These are phyloP conservation scores for Gallinago solitaria DNA, from an alignment of 2,797 vertebrate genomes.

Conservation along the genomic window DNA sequence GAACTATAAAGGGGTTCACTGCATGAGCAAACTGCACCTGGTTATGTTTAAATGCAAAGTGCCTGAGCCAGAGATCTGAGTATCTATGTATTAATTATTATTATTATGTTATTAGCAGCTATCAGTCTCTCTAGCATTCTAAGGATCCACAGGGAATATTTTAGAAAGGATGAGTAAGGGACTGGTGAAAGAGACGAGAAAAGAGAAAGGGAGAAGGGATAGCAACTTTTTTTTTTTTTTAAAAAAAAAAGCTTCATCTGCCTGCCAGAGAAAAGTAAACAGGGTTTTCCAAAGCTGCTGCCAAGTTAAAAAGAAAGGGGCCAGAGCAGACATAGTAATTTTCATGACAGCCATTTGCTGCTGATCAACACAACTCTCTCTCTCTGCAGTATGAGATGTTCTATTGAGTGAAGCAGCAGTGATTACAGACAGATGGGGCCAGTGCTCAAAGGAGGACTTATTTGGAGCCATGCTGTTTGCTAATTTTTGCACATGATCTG, in stretches of 20 bases:
- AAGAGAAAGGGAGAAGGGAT: background rate
- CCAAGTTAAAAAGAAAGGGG: background rate
- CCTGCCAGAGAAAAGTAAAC: background rate
- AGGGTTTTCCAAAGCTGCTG: background rate
- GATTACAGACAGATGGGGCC: background rate
- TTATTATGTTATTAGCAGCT: background rate
- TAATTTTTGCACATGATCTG: background rate
- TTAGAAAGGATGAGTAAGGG: background rate
- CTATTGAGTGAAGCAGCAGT: background rate
- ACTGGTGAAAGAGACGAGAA: background rate
- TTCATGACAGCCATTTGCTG: background rate
- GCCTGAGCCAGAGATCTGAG: background rate
- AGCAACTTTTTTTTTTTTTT: background rate
- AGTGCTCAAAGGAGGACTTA: background rate
- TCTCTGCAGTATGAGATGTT: background rate
- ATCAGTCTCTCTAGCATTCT: background rate
- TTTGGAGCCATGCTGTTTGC: background rate
- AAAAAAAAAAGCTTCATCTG: background rate
- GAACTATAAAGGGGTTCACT: background rate
- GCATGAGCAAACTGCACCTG: background rate
- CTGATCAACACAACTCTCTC: background rate
- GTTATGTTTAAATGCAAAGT: background rate
- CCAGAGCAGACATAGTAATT: background rate
- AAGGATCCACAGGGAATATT: background rate
- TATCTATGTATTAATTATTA: background rate